A percentile compares a stretch with the other conserved stretches of the same genome.
Conservation (phyloP, 2,888 invertebrate species). For the Steinernema scapterisci region DNA sequence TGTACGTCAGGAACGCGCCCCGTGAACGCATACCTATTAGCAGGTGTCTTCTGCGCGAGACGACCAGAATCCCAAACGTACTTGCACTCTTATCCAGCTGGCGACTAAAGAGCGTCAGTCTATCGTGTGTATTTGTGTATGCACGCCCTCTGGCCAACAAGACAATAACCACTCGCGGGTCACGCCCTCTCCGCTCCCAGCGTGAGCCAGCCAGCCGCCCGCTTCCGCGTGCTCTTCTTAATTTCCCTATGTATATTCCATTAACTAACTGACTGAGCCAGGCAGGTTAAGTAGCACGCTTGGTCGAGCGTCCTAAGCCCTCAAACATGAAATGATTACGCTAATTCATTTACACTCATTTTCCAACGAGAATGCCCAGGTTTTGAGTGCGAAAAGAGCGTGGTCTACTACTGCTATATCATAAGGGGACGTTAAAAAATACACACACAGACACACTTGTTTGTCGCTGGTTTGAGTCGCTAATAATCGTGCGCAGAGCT, state of each 20-base stretch:
- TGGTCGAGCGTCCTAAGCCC: too few relatives aligned
- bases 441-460: conserved; percentile 3
- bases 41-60: background rate
- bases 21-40: conserved; percentile 4
- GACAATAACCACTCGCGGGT: background rate
- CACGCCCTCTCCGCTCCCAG: background rate
- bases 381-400: conserved; percentile 19
- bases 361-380: background rate
- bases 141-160: background rate
- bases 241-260: conserved; percentile 13
- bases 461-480: conserved; percentile 17
- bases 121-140: background rate
- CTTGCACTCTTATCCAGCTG: conserved; percentile 3
- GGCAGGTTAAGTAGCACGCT: background rate
- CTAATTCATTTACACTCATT: too few relatives aligned
- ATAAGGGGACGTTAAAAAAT: background rate
- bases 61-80: background rate
- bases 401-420: conserved; percentile 11
- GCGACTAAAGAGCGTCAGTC: background rate
- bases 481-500: conserved; percentile 27
- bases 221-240: background rate
- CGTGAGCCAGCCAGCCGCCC: background rate
- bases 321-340: too few relatives aligned
- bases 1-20: background rate
- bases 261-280: background rate